Evolutionary conservation across 2,113 vertebrate genomes (phyloP).

Genomic region (Penelope pileata): DNA sequence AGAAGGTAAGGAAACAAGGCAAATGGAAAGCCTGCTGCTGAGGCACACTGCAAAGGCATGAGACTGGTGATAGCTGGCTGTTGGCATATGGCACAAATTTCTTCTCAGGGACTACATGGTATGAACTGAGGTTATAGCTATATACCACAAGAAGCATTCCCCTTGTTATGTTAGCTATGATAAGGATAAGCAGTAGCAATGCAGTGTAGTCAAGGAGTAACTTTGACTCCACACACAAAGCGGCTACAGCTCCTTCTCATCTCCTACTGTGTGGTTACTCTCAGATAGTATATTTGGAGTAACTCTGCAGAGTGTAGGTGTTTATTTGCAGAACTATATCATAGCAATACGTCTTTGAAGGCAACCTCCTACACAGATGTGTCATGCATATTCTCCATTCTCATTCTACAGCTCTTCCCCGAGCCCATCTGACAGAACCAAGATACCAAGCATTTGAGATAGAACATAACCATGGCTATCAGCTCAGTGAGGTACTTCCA

Average conservation of each 20-base stretch:
- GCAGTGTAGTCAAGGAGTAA: not conserved
- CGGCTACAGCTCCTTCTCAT: not conserved
- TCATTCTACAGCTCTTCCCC: not conserved
- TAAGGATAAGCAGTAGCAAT: not conserved
- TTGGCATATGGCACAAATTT: not conserved
- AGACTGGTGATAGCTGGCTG: not conserved
- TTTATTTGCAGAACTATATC: conserved; percentile 11
- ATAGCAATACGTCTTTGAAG: not conserved
- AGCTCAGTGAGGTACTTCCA: not conserved
- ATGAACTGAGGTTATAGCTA: not conserved
- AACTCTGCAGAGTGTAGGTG: not conserved
- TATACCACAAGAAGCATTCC: not conserved
- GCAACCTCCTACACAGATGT: not conserved
- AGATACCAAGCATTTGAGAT: not conserved
- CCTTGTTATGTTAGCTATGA: not conserved
- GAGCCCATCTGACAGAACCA: not conserved
- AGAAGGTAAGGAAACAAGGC: not conserved
- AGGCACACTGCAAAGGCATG: accelerated
- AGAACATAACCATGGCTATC: not conserved
- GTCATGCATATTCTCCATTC: not conserved
- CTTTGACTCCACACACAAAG: not conserved
- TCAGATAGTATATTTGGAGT: not conserved
- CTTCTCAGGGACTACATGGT: not conserved
- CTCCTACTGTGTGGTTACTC: not conserved
- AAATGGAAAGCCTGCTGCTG: not conserved